Conservation (phyloP, 1,140 invertebrate species). For the Drosophila asahinai region DNA sequence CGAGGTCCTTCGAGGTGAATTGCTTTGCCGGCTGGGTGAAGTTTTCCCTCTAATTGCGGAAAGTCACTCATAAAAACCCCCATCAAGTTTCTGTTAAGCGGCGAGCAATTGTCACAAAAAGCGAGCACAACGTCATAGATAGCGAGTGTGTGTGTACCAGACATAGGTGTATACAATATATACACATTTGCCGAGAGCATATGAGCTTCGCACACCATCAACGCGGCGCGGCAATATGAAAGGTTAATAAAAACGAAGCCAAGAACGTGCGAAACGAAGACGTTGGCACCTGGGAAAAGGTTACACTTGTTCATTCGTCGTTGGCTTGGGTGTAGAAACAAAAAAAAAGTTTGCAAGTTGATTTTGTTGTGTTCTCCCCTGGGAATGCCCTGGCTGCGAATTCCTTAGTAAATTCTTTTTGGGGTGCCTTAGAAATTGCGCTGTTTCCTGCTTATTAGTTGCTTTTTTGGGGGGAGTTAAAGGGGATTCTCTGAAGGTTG, state of each 20-base stretch:
- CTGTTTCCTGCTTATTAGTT: conserved; percentile 7
- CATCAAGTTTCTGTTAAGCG: conserved; percentile 49
- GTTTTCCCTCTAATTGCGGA: conserved; percentile 58
- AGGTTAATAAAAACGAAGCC: conserved; percentile 67
- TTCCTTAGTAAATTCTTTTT: conserved; percentile 4
- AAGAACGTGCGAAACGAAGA: conserved; percentile 58
- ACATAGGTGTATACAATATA: conserved; percentile 8
- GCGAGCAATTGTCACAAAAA: conserved; percentile 62
- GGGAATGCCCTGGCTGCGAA: conserved; percentile 12
- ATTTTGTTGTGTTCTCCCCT: conserved; percentile 2
- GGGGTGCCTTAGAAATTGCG: conserved; percentile 3
- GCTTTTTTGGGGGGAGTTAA: not conserved
- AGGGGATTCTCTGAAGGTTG: not conserved
- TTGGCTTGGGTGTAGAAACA: conserved; percentile 14
- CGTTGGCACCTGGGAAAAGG: conserved; percentile 50
- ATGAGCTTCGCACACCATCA: conserved; percentile 67
- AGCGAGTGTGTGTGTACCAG: not conserved
- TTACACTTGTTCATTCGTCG: conserved; percentile 28
- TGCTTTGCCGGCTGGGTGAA: conserved; percentile 26
- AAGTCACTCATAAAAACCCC: conserved; percentile 44
- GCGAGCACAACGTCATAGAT: conserved; percentile 29
- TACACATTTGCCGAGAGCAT: conserved; percentile 41
- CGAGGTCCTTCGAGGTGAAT: conserved; percentile 34
- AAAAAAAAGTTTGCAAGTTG: conserved; percentile 44
- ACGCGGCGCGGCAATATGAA: conserved; percentile 52